Evolutionary conservation across 2,113 vertebrate genomes (phyloP).

Genomic region (Peromyscus polionotus): DNA sequence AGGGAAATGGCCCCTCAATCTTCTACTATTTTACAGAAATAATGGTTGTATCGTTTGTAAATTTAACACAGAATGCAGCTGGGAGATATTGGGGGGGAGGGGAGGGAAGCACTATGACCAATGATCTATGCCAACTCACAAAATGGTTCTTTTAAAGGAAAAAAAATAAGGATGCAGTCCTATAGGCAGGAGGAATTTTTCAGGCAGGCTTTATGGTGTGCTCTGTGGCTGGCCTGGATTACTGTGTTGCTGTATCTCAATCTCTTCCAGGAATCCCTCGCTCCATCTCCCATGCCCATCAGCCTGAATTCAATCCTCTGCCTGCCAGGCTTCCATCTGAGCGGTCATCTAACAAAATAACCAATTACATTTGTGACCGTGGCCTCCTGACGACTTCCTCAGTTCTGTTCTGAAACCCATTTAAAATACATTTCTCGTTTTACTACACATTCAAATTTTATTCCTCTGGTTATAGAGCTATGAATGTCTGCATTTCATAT

Average conservation of each 20-base stretch:
- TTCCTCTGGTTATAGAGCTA: slow-evolving; percentile 84
- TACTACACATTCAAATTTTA: slow-evolving; percentile 84
- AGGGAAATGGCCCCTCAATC: slow-evolving; percentile 52
- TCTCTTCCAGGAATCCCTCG: slow-evolving; percentile 59
- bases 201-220: slow-evolving; percentile 45
- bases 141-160: slow-evolving; percentile 70
- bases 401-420: slow-evolving; percentile 76
- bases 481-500: slow-evolving; percentile 85
- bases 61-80: slow-evolving; percentile 76
- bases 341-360: slow-evolving; percentile 82
- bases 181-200: slow-evolving; percentile 57
- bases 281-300: slow-evolving; percentile 64
- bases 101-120: slow-evolving; percentile 41
- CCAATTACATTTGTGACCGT: slow-evolving; percentile 83
- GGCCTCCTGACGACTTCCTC: slow-evolving; percentile 80
- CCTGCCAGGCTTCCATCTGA: slow-evolving; percentile 82
- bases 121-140: slow-evolving; percentile 76
- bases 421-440: slow-evolving; percentile 86
- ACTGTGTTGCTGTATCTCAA: slow-evolving; percentile 52
- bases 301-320: slow-evolving; percentile 79
- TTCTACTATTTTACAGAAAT: slow-evolving; percentile 70
- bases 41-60: slow-evolving; percentile 68
- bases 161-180: slow-evolving; percentile 65
- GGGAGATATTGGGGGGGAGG: slow-evolving; percentile 46
- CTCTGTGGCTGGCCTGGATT: slow-evolving; percentile 64